Conservation (phyloP, 2,888 invertebrate genomes). For the Cataglyphis cursor region DNA sequence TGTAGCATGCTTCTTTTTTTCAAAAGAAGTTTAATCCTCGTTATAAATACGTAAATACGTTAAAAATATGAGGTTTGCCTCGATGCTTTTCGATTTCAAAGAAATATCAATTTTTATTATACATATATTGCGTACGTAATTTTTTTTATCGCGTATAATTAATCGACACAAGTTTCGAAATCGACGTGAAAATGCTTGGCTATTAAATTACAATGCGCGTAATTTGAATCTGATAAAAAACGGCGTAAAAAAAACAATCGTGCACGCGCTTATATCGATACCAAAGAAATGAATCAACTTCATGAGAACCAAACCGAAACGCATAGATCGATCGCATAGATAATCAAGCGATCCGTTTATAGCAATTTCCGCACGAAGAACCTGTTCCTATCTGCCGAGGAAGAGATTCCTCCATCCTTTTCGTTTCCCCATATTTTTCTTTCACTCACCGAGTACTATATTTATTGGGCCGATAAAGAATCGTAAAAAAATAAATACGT, state of each 20-base stretch:
- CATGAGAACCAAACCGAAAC: conserved; percentile 22
- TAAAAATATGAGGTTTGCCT: conserved; percentile 18
- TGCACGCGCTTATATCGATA: conserved; percentile 30
- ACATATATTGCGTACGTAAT: conserved; percentile 64
- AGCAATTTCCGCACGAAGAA: conserved; percentile 39
- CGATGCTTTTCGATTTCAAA: conserved; percentile 2
- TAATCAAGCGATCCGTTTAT: conserved; percentile 21
- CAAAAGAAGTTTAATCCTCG: conserved; percentile 26
- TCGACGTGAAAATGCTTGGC: conserved; percentile 66
- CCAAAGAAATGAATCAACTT: conserved; percentile 54
- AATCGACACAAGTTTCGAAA: conserved; percentile 53
- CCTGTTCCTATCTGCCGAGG: conserved; percentile 46
- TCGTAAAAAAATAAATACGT: conserved; percentile 45
- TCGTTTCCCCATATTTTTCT: conserved; percentile 26
- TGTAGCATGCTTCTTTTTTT: conserved; percentile 32
- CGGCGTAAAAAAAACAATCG: conserved; percentile 13
- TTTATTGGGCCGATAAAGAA: conserved; percentile 53
- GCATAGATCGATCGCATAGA: conserved; percentile 16
- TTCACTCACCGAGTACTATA: conserved; percentile 46
- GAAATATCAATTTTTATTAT: conserved; percentile 36
- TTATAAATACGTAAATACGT: background rate
- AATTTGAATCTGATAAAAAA: conserved; percentile 24
- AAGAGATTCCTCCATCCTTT: conserved; percentile 34
- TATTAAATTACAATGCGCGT: conserved; percentile 39
- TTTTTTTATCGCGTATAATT: conserved; percentile 43